Percentiles rank a stretch among this genome's conserved stretches.
Evolutionary conservation across 2,113 vertebrate genomes (phyloP).

Genomic region (Gopherus flavomarginatus): DNA sequence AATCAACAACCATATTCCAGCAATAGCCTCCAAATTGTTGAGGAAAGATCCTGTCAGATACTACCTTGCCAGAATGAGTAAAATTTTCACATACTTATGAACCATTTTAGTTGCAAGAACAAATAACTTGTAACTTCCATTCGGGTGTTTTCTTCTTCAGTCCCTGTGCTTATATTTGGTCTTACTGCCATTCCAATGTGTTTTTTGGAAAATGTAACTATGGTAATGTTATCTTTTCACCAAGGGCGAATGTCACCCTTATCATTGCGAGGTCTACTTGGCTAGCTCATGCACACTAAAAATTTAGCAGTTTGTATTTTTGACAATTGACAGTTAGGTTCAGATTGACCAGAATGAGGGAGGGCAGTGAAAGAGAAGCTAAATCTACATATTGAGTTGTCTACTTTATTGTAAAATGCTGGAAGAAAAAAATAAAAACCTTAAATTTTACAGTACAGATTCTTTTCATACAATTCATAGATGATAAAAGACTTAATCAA

Average conservation of each 20-base stretch:
- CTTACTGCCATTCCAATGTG: neutral
- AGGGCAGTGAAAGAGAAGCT: neutral
- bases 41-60: neutral
- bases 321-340: neutral
- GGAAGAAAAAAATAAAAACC: neutral
- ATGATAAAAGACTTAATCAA: neutral
- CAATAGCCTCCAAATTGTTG: neutral
- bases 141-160: neutral
- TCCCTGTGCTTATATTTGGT: neutral
- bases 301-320: neutral
- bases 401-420: neutral
- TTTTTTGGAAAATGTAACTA: neutral
- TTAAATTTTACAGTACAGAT: neutral
- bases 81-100: neutral
- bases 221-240: neutral
- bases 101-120: neutral
- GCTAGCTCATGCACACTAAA: neutral
- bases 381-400: neutral
- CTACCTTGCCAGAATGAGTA: neutral
- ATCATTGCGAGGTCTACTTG: neutral
- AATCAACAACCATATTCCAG: neutral
- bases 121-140: neutral
- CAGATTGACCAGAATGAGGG: neutral
- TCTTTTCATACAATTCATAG: neutral
- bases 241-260: neutral